Conservation (phyloP, 2,797 vertebrate species). For the Macropodus opercularis region DNA sequence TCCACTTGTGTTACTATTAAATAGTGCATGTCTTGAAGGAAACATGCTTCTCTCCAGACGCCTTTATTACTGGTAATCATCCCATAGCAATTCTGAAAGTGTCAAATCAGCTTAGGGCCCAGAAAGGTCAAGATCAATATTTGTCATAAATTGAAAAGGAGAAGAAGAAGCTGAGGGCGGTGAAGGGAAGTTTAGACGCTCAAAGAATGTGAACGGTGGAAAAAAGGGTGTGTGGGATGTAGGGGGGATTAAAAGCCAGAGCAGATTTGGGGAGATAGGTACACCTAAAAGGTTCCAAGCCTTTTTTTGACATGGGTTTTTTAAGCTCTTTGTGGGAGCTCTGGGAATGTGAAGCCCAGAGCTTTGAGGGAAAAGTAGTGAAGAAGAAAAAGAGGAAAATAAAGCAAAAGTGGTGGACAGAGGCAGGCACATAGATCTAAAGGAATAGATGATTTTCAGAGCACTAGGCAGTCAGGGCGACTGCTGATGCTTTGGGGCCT, state of each 20-base stretch:
- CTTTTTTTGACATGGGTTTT: slow-evolving; percentile 54
- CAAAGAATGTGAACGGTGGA: slow-evolving; percentile 23
- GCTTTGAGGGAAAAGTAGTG: slow-evolving; percentile 36
- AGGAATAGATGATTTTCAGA: slow-evolving; percentile 41
- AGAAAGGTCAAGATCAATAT: slow-evolving; percentile 20
- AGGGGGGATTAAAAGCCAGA: slow-evolving; percentile 18
- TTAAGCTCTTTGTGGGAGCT: slow-evolving; percentile 62
- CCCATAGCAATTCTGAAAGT: neutral
- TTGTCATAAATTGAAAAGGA: neutral
- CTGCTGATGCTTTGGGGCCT: slow-evolving; percentile 18
- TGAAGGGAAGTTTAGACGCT: slow-evolving; percentile 15
- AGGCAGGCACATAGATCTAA: slow-evolving; percentile 36
- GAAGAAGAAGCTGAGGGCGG: neutral
- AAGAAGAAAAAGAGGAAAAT: slow-evolving; percentile 29
- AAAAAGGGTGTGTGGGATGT: neutral
- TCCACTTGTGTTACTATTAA: neutral
- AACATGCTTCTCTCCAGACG: neutral
- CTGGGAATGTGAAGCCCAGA: slow-evolving; percentile 34
- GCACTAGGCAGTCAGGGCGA: slow-evolving; percentile 16
- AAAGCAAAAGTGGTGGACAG: slow-evolving; percentile 28
- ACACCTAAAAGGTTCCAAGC: slow-evolving; percentile 57
- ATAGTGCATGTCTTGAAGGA: neutral
- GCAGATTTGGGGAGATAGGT: slow-evolving; percentile 26
- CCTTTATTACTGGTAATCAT: neutral
- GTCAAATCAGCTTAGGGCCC: neutral